A percentile compares a stretch with the other conserved stretches of the same genome.
Conservation (phyloP, 1,140 invertebrate species). For the Megalonaias nervosa region DNA sequence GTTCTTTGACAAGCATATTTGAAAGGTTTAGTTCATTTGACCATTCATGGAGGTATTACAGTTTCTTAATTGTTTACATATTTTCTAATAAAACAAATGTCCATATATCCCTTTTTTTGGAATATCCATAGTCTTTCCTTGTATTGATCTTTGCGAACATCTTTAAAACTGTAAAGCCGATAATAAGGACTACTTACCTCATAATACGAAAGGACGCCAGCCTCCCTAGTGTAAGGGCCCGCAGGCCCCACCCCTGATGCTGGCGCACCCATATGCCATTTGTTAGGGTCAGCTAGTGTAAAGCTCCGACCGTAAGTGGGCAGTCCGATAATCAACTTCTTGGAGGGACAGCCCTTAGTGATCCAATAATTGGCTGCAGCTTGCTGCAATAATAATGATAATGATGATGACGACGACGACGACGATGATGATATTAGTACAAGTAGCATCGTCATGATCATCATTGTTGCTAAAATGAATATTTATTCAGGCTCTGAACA, state of each 20-base stretch:
- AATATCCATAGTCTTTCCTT: background rate
- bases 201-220: constrained; percentile 55
- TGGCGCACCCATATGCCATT: constrained; percentile 35
- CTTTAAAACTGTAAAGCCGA: background rate
- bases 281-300: constrained; percentile 26
- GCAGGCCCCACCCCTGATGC: constrained; percentile 62
- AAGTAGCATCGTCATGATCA: too few species aligned
- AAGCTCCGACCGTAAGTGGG: constrained; percentile 73
- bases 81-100: background rate
- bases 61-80: background rate
- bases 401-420: too few species aligned
- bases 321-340: constrained; percentile 97
- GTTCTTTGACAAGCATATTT: background rate
- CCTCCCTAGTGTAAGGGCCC: constrained; percentile 75
- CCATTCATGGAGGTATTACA: background rate
- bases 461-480: too few species aligned
- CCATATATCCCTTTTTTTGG: background rate
- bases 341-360: constrained; percentile 86
- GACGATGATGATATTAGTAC: too few species aligned
- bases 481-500: too few species aligned
- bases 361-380: constrained; percentile 59
- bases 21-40: background rate
- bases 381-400: constrained; percentile 39
- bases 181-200: constrained; percentile 73
- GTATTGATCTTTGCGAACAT: background rate